Evolutionary conservation across 2,797 vertebrate genomes (phyloP).

Genomic region (Limosa lapponica): DNA sequence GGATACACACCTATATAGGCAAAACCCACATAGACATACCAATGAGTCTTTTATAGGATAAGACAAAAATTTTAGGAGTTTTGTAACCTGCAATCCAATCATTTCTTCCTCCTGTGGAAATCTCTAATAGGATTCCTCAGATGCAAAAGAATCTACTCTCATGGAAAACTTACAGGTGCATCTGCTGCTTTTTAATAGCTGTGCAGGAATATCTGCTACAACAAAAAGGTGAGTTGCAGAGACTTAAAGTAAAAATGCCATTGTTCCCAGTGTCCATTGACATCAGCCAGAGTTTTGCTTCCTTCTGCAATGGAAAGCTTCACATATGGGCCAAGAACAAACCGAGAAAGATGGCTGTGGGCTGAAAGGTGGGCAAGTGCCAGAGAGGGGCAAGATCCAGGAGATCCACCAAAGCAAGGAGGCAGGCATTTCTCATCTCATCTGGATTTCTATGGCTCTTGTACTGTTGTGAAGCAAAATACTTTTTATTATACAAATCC

Average conservation of each 20-base stretch:
- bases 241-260: background rate
- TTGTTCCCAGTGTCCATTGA: background rate
- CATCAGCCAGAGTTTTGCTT: background rate
- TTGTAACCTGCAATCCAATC: background rate
- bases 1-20: background rate
- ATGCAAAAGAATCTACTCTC: background rate
- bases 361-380: background rate
- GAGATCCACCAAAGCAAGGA: background rate
- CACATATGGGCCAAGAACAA: background rate
- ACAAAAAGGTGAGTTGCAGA: background rate
- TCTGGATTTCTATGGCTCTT: background rate
- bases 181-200: background rate
- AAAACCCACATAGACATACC: background rate
- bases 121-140: background rate
- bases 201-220: background rate
- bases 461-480: background rate
- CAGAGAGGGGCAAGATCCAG: background rate
- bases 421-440: background rate
- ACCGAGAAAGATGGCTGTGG: background rate
- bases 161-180: background rate
- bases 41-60: background rate
- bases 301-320: background rate
- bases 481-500: background rate
- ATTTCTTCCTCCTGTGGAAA: background rate
- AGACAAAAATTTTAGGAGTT: background rate